Evolutionary conservation across 2,113 vertebrate genomes (phyloP), one percentile per base, ranked within the genome.

Genomic region (Cisticola juncidis): DNA sequence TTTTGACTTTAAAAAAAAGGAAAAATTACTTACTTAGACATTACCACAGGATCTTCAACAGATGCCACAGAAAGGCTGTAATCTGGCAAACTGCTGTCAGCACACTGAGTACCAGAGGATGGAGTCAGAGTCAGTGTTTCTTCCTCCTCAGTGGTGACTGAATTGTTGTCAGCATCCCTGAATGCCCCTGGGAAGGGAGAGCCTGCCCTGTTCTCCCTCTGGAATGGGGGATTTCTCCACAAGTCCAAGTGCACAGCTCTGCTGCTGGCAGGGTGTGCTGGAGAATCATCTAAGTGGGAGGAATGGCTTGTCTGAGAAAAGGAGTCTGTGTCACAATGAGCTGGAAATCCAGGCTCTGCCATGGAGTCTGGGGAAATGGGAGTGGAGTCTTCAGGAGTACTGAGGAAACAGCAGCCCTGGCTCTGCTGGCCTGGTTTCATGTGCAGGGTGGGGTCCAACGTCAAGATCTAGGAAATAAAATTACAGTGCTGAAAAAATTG

Each of bases 11-110:
- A 2, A 25, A 35, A 86, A 33, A n/a, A 84, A 64, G 21, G 47
- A 4, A 47, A 58, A 25, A 33, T 48, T 36, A 97, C 99, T 98
- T 98, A 99, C 99, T 99, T 98, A 51, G 99, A 99, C 69, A 99
- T 96, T 26, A 99, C 93, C 40, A 99, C 98, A 38, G 99, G 99
- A 95, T 99, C 99, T 77, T 99, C 99, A 58, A 98, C 54, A 31
- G 98, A 98, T 44, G 97, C 54, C 86, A 95, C 69, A 33, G 97
- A 96, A 86, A 98, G 78, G 14, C 95, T 92, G 26, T 95, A 97
- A 73, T 98, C 98, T 88, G 95, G 92, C 81, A 95, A 92, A 61
- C 91, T 94, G 86, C 10, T 95, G 69, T 97, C 98, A 96, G 94
- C 89, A 92, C 95, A 96, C 45, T 92, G 97, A 94, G 94, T 81